These are phyloP conservation scores for Spialia ferax DNA, from an alignment of 2,888 invertebrate genomes.

Conservation along the genomic window DNA sequence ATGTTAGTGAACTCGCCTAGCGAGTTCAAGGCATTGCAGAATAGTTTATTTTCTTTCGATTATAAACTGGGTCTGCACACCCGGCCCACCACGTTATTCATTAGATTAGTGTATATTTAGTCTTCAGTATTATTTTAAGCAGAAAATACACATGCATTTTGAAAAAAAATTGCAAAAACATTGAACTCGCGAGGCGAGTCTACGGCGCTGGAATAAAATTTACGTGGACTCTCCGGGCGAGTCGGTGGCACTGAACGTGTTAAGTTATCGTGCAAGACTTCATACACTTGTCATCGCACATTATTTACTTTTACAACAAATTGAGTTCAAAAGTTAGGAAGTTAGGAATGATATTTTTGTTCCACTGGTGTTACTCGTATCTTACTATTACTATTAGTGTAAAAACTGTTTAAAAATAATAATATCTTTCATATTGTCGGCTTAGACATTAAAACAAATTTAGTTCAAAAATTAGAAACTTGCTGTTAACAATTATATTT, in stretches of 20 bases:
- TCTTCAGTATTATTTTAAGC: slow-evolving; percentile 15
- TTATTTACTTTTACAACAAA: too few species aligned
- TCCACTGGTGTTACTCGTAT: too few species aligned
- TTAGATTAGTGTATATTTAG: slow-evolving; percentile 24
- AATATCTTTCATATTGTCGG: too few species aligned
- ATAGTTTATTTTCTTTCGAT: slow-evolving; percentile 35
- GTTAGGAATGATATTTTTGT: too few species aligned
- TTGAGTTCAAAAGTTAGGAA: too few species aligned
- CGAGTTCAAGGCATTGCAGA: slow-evolving; percentile 26
- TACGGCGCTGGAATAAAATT: slow-evolving; percentile 21
- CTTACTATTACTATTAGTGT: too few species aligned
- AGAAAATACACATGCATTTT: slow-evolving; percentile 18
- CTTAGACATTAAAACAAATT: too few species aligned
- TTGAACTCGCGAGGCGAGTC: slow-evolving; percentile 14
- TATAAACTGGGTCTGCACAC: slow-evolving; percentile 42
- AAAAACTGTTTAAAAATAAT: too few species aligned
- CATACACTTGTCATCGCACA: too few species aligned
- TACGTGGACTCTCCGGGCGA: slow-evolving; percentile 11
- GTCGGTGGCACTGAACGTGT: slow-evolving; percentile 21
- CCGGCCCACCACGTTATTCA: slow-evolving; percentile 41
- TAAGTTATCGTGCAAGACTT: too few species aligned
- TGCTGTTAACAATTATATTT: too few species aligned
- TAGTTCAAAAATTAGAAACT: too few species aligned
- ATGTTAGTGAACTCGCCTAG: slow-evolving; percentile 23
- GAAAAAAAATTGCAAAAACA: slow-evolving; percentile 14